These are phyloP conservation scores for Heliocidaris tuberculata DNA, from an alignment of 35 echinoderm and acorn worm genomes.

Conservation along the genomic window DNA sequence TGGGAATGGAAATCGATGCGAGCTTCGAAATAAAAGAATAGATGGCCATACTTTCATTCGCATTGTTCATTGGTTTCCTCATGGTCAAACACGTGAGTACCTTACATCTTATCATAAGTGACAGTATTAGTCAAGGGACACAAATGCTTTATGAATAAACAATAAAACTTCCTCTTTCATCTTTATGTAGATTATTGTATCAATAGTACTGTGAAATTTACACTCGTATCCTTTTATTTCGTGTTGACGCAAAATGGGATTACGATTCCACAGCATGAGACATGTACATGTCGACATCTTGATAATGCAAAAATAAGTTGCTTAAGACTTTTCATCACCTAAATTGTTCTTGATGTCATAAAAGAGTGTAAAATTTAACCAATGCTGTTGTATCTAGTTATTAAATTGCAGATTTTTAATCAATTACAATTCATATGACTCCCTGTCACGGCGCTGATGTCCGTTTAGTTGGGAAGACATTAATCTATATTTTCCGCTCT, in stretches of 20 bases:
- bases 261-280: too few species aligned
- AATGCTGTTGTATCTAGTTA: background rate
- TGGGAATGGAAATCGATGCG: background rate
- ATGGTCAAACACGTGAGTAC: background rate
- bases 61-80: background rate
- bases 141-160: too few species aligned
- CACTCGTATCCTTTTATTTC: too few species aligned
- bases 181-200: background rate
- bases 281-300: background rate
- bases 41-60: background rate
- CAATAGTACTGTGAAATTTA: background rate
- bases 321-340: too few species aligned
- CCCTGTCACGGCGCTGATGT: too few species aligned
- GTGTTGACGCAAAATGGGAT: too few species aligned
- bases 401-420: background rate
- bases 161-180: background rate
- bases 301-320: too few species aligned
- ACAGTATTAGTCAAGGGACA: background rate
- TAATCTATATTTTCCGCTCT: too few species aligned
- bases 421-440: background rate
- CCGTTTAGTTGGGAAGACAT: too few species aligned
- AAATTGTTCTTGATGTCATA: too few species aligned
- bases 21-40: background rate
- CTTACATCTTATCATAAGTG: background rate
- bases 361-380: too few species aligned